A percentile compares a stretch with the other conserved stretches of the same genome.
Evolutionary conservation across 2,113 vertebrate genomes (phyloP).

Genomic region (Cynoglossus semilaevis): DNA sequence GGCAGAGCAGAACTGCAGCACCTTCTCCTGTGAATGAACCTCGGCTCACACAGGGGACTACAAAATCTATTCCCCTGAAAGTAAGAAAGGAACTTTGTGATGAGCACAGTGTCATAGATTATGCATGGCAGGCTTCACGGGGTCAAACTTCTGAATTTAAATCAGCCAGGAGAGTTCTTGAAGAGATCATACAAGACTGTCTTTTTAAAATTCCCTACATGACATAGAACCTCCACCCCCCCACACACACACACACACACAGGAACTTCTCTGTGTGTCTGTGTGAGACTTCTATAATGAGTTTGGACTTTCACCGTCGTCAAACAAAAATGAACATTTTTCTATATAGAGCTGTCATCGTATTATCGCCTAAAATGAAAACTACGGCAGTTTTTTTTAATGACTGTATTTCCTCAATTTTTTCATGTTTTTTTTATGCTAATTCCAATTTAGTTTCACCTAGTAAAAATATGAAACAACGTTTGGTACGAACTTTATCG

Average conservation of each 20-base stretch:
- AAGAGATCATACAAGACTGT: constrained; percentile 39
- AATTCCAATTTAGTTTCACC: too few species aligned
- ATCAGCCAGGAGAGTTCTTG: constrained; percentile 41
- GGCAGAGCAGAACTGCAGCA: constrained; percentile 45
- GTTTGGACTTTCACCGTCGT: constrained; percentile 40
- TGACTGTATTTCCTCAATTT: too few species aligned
- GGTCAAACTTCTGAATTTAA: constrained; percentile 64
- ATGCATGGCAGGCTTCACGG: constrained; percentile 49
- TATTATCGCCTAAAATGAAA: too few species aligned
- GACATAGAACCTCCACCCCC: constrained; percentile 19
- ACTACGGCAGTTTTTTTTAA: too few species aligned
- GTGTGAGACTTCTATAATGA: constrained; percentile 22
- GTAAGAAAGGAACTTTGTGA: constrained; percentile 41
- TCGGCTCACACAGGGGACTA: constrained; percentile 44
- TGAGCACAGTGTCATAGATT: constrained; percentile 67
- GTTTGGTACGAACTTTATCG: too few species aligned
- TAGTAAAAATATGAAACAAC: too few species aligned
- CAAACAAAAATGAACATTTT: constrained; percentile 32
- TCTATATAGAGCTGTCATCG: too few species aligned
- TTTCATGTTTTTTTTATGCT: too few species aligned
- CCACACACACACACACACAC: too few species aligned
- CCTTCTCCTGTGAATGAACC: constrained; percentile 40
- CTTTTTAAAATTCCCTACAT: constrained; percentile 9
- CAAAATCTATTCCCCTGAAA: constrained; percentile 53
- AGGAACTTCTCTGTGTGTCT: constrained; percentile 27